Evolutionary conservation across 2,888 invertebrate species (phyloP).

Genomic region (Dioctria rufipes): DNA sequence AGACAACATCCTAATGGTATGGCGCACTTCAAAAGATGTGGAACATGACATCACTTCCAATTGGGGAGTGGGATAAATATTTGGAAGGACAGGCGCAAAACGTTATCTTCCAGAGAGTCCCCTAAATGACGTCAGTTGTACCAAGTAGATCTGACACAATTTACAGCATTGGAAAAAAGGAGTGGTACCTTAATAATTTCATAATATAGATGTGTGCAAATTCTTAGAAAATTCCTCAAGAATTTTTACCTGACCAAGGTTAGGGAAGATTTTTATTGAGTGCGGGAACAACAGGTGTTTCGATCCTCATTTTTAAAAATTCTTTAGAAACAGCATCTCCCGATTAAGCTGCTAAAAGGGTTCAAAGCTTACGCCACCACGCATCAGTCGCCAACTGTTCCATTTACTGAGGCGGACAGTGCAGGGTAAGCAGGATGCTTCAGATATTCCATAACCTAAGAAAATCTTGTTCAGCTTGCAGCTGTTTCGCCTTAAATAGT

Average conservation of each 20-base stretch:
- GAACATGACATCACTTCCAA: constrained; percentile 19
- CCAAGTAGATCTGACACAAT: constrained; percentile 9
- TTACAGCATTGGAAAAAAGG: constrained; percentile 46
- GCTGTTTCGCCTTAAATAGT: too few species aligned
- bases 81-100: constrained; percentile 39
- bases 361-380: too few species aligned
- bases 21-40: neutral
- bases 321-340: too few species aligned
- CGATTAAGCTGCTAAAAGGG: too few species aligned
- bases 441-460: too few species aligned
- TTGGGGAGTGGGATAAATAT: neutral
- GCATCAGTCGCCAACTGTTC: too few species aligned
- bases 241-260: constrained; percentile 21
- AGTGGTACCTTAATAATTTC: constrained; percentile 51
- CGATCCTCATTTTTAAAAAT: too few species aligned
- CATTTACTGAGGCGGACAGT: too few species aligned
- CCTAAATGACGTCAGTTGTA: constrained; percentile 46
- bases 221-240: constrained; percentile 23
- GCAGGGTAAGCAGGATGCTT: too few species aligned
- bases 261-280: neutral
- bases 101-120: neutral
- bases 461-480: too few species aligned
- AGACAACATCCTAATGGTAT: neutral
- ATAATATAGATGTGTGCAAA: constrained; percentile 11
- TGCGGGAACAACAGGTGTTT: constrained; percentile 24